Evolutionary conservation across 1,140 invertebrate genomes (phyloP), one percentile per base, ranked within the genome.

Genomic region (Rhopalosiphum padi): DNA sequence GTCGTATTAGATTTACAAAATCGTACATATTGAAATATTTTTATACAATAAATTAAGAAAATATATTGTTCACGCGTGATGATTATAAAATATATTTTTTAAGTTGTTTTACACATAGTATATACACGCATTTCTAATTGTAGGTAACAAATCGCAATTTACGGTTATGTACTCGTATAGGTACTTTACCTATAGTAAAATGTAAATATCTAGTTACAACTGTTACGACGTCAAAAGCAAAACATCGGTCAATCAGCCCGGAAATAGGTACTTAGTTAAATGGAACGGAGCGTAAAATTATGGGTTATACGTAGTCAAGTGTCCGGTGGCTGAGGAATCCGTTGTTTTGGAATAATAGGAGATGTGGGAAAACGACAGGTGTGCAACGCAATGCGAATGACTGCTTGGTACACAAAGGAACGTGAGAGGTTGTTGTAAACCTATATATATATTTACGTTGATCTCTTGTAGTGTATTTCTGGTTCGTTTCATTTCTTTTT

Each of bases 311-410:
- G 25, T 35, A 37, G 88, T 89, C 88, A 55, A 55, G 23, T 89
- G 48, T 89, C 46, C 46, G 46, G 21, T 35, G 46, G 46, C 46
- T 51, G 51, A 89, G 9, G n/a, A 37, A 89, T 22, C 23, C 48
- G n/a, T 51, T 55, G 35, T 55, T 55, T 89, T 7, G 4, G 22
- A 51, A 89, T 55, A 89, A 89, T 55, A 55, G 3, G 51, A 55
- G 23, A 37, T 55, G 48, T 89, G 88, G 51, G 88, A 89, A 89
- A 37, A 55, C 88, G 51, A 41, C 88, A 89, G 48, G 88, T 89
- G 88, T 41, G 88, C 23, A 41, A 15, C 88, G 51, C 85, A 87
- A 87, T 87, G 48, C 86, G 86, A 87, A 87, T 87, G 30, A 51
- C 18, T 18, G n/a, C 9, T 15, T 22, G 41, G n/a, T 11, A 53